These are phyloP conservation scores for Litoditis marina DNA, from an alignment of 2,888 invertebrate genomes.

Conservation along the genomic window DNA sequence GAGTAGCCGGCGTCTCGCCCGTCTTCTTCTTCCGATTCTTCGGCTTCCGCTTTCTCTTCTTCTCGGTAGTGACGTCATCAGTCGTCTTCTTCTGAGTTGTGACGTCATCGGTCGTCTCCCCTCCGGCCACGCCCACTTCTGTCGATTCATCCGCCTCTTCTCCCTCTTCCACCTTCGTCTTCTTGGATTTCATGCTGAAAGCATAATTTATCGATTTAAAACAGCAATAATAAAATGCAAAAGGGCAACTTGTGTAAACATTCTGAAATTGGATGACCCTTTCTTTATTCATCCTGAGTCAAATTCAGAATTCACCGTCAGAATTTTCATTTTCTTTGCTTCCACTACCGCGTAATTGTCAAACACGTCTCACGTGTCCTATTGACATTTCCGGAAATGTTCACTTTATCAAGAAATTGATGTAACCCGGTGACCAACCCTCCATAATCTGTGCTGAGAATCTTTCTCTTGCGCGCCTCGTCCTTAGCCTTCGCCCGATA, in stretches of 20 bases:
- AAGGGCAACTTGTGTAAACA: too few relatives aligned
- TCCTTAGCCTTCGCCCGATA: conserved; percentile 77
- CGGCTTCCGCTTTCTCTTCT: not conserved
- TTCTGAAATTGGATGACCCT: too few relatives aligned
- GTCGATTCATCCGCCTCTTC: conserved; percentile 11
- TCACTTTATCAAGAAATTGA: too few relatives aligned
- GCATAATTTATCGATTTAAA: not conserved
- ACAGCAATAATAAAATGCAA: too few relatives aligned
- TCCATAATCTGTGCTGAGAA: conserved; percentile 65
- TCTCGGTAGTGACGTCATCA: conserved; percentile 2
- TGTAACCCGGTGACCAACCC: conserved; percentile 12
- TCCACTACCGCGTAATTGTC: too few relatives aligned
- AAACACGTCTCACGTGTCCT: too few relatives aligned
- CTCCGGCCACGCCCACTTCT: conserved; percentile 1
- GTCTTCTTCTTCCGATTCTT: conserved; percentile 9
- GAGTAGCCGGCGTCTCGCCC: too few relatives aligned
- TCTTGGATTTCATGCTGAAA: not conserved
- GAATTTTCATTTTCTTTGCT: too few relatives aligned
- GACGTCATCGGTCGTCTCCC: too few relatives aligned
- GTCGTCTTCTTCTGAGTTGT: conserved; percentile 12
- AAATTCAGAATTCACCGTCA: too few relatives aligned
- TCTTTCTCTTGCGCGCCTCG: conserved; percentile 74
- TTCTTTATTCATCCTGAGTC: too few relatives aligned
- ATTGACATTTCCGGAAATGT: too few relatives aligned
- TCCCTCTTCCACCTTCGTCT: conserved; percentile 1